Evolutionary conservation across 92 coral and sea anemone genomes (phyloP).

Genomic region (Phenganax subtilis): DNA sequence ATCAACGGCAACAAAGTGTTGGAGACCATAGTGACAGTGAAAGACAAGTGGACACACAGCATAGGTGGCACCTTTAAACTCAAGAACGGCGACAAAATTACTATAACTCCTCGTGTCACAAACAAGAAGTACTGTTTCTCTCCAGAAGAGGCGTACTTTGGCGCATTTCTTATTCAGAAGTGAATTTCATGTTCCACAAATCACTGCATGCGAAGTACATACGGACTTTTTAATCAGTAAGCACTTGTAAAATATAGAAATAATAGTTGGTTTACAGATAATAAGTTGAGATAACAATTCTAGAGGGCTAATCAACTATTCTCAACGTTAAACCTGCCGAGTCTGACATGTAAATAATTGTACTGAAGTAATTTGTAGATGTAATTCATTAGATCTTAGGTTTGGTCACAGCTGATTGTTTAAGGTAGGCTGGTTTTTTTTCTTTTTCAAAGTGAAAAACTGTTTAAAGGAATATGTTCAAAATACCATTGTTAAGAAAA

Average conservation of each 20-base stretch:
- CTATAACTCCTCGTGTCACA: slow-evolving; percentile 39
- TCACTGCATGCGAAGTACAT: neutral
- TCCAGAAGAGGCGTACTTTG: slow-evolving; percentile 51
- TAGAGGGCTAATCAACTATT: too few relatives aligned
- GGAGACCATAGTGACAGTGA: slow-evolving; percentile 36
- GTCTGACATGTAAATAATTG: neutral
- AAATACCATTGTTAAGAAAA: too few relatives aligned
- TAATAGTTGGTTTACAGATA: too few relatives aligned
- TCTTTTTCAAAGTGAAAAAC: too few relatives aligned
- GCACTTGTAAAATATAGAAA: too few relatives aligned
- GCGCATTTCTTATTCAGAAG: slow-evolving; percentile 60
- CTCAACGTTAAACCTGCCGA: neutral
- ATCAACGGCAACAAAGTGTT: slow-evolving; percentile 53
- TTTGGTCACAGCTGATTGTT: too few relatives aligned
- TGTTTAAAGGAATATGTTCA: too few relatives aligned
- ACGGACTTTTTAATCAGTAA: neutral
- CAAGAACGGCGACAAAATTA: slow-evolving; percentile 52
- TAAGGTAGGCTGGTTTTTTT: too few relatives aligned
- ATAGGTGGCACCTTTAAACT: slow-evolving; percentile 76
- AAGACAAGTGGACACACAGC: slow-evolving; percentile 56
- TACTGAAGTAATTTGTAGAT: neutral
- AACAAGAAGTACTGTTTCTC: slow-evolving; percentile 24
- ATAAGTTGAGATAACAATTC: too few relatives aligned
- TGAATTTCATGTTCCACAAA: neutral
- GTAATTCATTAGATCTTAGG: too few relatives aligned